Percentiles rank a stretch among this genome's conserved stretches.
Conservation (phyloP, 2,797 vertebrate species). For the Sciaenops ocellatus region DNA sequence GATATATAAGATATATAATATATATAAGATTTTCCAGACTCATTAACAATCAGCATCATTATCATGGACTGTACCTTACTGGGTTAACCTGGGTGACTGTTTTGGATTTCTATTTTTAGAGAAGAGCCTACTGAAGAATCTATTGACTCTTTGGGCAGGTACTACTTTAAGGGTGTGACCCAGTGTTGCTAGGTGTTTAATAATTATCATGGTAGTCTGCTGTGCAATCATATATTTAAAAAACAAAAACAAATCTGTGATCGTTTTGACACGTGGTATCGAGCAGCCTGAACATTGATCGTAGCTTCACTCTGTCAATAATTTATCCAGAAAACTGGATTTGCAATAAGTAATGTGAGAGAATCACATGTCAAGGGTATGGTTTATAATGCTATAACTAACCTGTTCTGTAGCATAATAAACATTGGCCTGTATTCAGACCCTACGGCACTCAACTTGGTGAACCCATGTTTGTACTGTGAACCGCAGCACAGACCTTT, state of each 20-base stretch:
- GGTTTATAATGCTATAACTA: too few relatives aligned
- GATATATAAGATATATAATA: too few relatives aligned
- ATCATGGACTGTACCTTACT: too few relatives aligned
- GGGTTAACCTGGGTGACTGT: too few relatives aligned
- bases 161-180: neutral
- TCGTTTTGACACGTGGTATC: neutral
- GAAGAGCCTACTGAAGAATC: too few relatives aligned
- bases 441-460: conserved; percentile 3
- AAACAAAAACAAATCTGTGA: neutral
- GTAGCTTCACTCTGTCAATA: neutral
- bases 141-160: neutral
- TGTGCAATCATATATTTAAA: neutral
- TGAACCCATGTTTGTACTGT: neutral
- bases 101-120: too few relatives aligned
- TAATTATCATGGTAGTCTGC: neutral
- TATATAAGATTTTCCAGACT: too few relatives aligned
- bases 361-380: too few relatives aligned
- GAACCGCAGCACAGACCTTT: conserved; percentile 10
- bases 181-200: neutral
- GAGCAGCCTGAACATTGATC: neutral
- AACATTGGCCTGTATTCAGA: neutral
- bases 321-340: neutral
- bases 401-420: neutral
- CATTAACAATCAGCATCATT: too few relatives aligned
- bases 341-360: neutral